Evolutionary conservation across 2,888 invertebrate genomes (phyloP), one percentile per base, ranked within the genome.

Genomic region (Sinopyrophorus schimmeli): DNA sequence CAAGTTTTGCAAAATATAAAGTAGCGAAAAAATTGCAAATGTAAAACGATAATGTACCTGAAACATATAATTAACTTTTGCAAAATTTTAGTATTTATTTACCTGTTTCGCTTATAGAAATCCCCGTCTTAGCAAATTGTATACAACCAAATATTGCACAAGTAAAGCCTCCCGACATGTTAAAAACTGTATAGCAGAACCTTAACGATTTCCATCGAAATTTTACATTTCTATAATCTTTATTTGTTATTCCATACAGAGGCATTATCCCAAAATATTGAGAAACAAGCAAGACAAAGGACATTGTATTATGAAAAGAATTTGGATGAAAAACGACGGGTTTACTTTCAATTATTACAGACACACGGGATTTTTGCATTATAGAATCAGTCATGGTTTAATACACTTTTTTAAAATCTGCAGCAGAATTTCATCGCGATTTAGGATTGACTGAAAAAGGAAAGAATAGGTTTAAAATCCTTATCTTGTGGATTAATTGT

Each of bases 1-100:
- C 75, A 28, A 78, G 57, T 43, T 70, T 75, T 57, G 81, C 71
- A 21, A 80, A 80, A 1, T 81, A 58, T 2, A 80, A n/a, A 2
- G 61, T 54, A 1, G 60, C 65, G 18, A 66, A 56, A 24, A 58
- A 59, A 23, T 63, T 68, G 38, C 62, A 61, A 3, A 66, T 40
- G 53, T 68, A 70, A 48, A 69, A 70, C 5, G 61, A 58, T 43
- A 66, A 54, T 10, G 64, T 60, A 10, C 63, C 70, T 70, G 39
- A 39, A 65, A 64, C 42, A 28, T 12, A 9, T 24, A 6, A 26
- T n/a, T 18, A 37, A 28, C 14, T 6, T 26, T 17, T 26, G 24
- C 27, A 5, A 7, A 5, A 5, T 4, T 17, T 35, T 9, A 4
- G 10, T 15, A 17, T 10, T 14, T 9, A 24, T 55, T 58, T 58